These are phyloP conservation scores for Drosophila kanapiae DNA, from an alignment of 1,140 invertebrate species.

Conservation along the genomic window DNA sequence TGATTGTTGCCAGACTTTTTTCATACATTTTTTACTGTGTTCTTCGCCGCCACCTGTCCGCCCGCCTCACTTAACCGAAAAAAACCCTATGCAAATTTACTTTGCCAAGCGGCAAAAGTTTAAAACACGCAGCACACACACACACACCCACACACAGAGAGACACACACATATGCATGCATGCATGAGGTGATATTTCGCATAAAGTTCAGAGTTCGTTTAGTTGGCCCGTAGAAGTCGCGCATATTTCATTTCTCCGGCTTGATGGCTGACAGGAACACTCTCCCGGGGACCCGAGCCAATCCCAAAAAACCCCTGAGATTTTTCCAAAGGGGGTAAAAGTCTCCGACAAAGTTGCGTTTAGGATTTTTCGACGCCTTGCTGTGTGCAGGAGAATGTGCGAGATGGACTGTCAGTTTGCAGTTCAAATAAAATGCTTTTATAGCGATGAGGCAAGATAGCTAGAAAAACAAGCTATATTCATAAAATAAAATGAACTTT, in stretches of 20 bases:
- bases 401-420: slow-evolving; percentile 37
- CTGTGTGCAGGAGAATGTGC: slow-evolving; percentile 7
- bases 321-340: too few species aligned
- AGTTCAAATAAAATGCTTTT: slow-evolving; percentile 12
- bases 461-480: not conserved
- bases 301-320: not conserved
- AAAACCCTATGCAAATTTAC: slow-evolving; percentile 59
- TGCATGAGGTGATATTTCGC: slow-evolving; percentile 41
- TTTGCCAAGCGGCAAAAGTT: slow-evolving; percentile 46
- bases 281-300: not conserved
- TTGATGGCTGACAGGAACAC: slow-evolving; percentile 50
- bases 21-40: slow-evolving; percentile 5
- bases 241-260: slow-evolving; percentile 56
- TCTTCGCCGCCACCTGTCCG: not conserved
- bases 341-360: slow-evolving; percentile 59
- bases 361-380: slow-evolving; percentile 45
- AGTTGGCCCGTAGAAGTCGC: slow-evolving; percentile 34
- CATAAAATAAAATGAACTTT: not conserved
- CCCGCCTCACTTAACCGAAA: slow-evolving; percentile 15
- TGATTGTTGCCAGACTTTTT: not conserved
- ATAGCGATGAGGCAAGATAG: not conserved
- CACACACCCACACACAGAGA: not conserved
- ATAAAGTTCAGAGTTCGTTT: slow-evolving; percentile 66
- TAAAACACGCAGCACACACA: slow-evolving; percentile 52
- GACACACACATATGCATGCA: slow-evolving; percentile 9